A percentile compares a stretch with the other conserved stretches of the same genome.
These are phyloP conservation scores for Echiichthys vipera DNA, from an alignment of 2,797 vertebrate species.

Conservation along the genomic window DNA sequence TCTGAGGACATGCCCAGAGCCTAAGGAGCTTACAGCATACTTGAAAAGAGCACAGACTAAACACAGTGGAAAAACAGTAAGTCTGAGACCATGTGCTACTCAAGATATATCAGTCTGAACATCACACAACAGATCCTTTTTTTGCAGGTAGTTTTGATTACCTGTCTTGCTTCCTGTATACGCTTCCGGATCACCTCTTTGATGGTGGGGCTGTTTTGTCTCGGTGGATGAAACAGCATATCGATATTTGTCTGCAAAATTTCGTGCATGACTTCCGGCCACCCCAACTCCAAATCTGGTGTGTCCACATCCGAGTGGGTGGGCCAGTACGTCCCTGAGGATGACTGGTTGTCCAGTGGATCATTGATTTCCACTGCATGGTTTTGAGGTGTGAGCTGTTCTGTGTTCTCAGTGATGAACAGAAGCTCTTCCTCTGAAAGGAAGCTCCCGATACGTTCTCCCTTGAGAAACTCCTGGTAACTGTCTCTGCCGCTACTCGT, in stretches of 20 bases:
- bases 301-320: constrained; percentile 92
- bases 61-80: background rate
- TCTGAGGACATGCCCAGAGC: constrained; percentile 32
- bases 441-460: constrained; percentile 89
- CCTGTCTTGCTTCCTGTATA: constrained; percentile 95
- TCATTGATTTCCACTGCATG: constrained; percentile 75
- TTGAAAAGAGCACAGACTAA: background rate
- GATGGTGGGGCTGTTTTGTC: constrained; percentile 92
- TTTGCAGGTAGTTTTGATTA: constrained; percentile 73
- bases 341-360: constrained; percentile 83
- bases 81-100: background rate
- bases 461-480: constrained; percentile 91
- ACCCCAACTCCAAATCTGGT: constrained; percentile 95
- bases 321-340: constrained; percentile 98
- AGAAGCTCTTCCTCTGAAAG: constrained; percentile 92
- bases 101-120: background rate
- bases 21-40: constrained; percentile 8
- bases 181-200: constrained; percentile 94
- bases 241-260: constrained; percentile 90
- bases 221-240: constrained; percentile 93
- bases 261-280: constrained; percentile 90
- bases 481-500: constrained; percentile 86
- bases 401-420: constrained; percentile 88
- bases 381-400: constrained; percentile 76
- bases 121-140: background rate